Evolutionary conservation across 2,113 vertebrate genomes (phyloP), one percentile per base, ranked within the genome.

Genomic region (Benthochromis sp.): DNA sequence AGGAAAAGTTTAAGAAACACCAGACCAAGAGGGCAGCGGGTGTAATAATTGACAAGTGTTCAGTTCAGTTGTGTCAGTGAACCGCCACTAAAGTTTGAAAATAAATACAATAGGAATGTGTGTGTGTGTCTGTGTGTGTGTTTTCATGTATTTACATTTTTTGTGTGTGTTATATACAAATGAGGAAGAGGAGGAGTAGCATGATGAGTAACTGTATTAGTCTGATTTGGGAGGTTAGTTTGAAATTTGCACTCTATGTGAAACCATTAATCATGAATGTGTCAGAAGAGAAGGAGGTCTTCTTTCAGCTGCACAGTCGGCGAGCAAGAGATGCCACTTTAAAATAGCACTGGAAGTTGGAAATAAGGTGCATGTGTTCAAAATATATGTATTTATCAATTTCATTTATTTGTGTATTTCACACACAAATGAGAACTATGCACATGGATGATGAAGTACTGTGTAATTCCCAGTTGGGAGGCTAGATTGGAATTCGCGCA

Each of bases 1-100:
- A 69, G 17, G 52, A 61, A 89, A 81, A 40, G 57, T 19, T 66
- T 82, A 47, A 8, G 71, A 57, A 38, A 84, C 66, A 79, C 34
- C 5, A 29, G 38, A 73, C 7, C 24, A 13, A 14, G 38, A 43
- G 21, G 7, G 55, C 5, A 19, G 4, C 21, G 17, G 4, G 80
- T 92, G 92, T 96, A 96, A 97, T 97, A 59, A 96, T 96, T 96
- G 92, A 96, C 90, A 93, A 86, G 21, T 79, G 43, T 16, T 84
- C n/a, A 54, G 53, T 13, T 11, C 55, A 29, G 24, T 8, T 19
- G 6, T 17, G 8, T 55, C 38, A 24, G 24, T 11, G 21, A n/a
- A 24, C 80, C 7, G 3, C 2, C 53, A 27, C 12, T 17, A 19
- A 19, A 4, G 9, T 66, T 69, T 34, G 40, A 80, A 86, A 85